Evolutionary conservation across 2,797 vertebrate genomes (phyloP).

Genomic region (Cuniculus paca): DNA sequence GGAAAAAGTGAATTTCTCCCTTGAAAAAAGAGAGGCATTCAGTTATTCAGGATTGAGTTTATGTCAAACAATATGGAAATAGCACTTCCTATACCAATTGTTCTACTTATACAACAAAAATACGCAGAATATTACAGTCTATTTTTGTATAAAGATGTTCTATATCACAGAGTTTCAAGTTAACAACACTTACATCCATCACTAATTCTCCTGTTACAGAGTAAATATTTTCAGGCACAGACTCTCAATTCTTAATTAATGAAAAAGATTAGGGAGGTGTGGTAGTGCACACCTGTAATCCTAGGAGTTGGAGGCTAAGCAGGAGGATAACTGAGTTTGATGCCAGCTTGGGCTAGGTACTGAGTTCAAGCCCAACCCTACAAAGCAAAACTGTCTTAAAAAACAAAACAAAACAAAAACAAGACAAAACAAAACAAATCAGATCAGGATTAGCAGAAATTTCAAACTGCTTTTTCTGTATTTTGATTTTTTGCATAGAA

Average conservation of each 20-base stretch:
- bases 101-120: constrained; percentile 27
- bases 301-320: background rate
- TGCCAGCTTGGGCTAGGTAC: background rate
- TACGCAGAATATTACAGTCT: background rate
- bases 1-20: background rate
- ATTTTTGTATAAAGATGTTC: background rate
- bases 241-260: background rate
- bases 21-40: background rate
- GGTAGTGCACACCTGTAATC: background rate
- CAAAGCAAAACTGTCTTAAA: background rate
- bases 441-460: background rate
- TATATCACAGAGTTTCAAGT: background rate
- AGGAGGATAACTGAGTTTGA: background rate
- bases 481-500: background rate
- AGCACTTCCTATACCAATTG: background rate
- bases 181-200: background rate
- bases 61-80: background rate
- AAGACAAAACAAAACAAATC: no score
- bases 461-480: background rate
- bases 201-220: background rate
- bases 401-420: background rate
- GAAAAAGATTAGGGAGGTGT: background rate
- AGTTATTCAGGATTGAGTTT: background rate
- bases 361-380: background rate
- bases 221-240: background rate